A percentile compares a stretch with the other conserved stretches of the same genome.
These are phyloP conservation scores for Nothobranchius kuhntae DNA, from an alignment of 2,113 vertebrate genomes.

Conservation along the genomic window DNA sequence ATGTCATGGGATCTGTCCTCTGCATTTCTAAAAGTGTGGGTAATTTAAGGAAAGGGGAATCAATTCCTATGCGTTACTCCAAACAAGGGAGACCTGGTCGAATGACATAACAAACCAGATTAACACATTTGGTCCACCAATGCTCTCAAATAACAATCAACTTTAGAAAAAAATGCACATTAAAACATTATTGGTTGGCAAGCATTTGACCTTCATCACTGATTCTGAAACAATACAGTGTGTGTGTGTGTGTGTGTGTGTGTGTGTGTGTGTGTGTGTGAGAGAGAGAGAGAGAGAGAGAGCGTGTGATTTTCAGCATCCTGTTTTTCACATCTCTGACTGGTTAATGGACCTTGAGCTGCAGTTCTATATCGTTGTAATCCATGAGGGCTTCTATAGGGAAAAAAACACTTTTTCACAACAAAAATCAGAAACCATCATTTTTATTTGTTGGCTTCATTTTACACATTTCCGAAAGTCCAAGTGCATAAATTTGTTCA, in stretches of 20 bases:
- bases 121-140: no score
- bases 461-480: background rate
- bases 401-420: no score
- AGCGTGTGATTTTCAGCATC: background rate
- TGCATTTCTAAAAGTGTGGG: background rate
- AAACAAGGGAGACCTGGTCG: background rate
- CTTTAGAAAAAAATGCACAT: no score
- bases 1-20: background rate
- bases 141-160: no score
- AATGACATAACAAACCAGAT: no score
- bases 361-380: background rate
- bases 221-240: constrained; percentile 3
- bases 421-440: background rate
- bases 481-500: background rate
- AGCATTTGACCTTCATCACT: constrained; percentile 11
- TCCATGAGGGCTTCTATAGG: background rate
- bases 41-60: background rate
- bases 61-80: background rate
- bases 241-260: constrained; percentile 18
- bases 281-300: no score
- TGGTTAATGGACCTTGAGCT: background rate
- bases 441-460: background rate
- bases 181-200: constrained; percentile 1
- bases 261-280: background rate
- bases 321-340: constrained; percentile 1